Evolutionary conservation across 2,888 invertebrate species (phyloP).

Genomic region (Pandemis cinnamomeana): DNA sequence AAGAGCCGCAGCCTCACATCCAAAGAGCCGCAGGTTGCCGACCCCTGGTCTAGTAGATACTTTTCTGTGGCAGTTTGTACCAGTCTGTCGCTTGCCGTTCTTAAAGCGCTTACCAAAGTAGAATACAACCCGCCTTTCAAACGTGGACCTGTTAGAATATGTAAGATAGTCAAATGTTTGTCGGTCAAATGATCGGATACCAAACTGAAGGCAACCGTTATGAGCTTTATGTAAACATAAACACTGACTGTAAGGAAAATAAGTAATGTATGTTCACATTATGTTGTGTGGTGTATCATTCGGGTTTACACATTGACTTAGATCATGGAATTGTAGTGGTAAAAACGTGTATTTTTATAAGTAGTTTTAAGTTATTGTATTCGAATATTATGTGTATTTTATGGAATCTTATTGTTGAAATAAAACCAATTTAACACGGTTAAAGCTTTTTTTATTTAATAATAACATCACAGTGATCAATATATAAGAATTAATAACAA

Average conservation of each 20-base stretch:
- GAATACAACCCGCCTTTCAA: slow-evolving; percentile 1
- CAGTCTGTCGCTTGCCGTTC: background rate
- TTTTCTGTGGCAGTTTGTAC: background rate
- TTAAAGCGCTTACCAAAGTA: slow-evolving; percentile 10
- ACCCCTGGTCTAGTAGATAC: too few relatives aligned
- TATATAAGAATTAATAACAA: slow-evolving; percentile 13
- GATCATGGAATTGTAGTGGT: too few relatives aligned
- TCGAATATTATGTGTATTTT: slow-evolving; percentile 10
- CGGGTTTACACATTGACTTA: too few relatives aligned
- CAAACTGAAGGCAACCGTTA: too few relatives aligned
- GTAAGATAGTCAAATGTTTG: background rate
- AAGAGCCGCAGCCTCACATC: too few relatives aligned
- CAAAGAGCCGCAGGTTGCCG: too few relatives aligned
- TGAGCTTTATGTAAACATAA: too few relatives aligned
- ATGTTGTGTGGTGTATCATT: too few relatives aligned
- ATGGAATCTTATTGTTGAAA: slow-evolving; percentile 23
- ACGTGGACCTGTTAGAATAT: background rate
- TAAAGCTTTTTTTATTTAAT: slow-evolving; percentile 40
- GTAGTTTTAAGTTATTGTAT: slow-evolving; percentile 18
- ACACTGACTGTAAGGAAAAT: too few relatives aligned
- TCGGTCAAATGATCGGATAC: too few relatives aligned
- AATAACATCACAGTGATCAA: slow-evolving; percentile 36
- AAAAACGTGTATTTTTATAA: slow-evolving; percentile 6
- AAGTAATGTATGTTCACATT: too few relatives aligned
- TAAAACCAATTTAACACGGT: slow-evolving; percentile 38